Evolutionary conservation across 2,113 vertebrate species (phyloP).

Genomic region (Festucalex cinctus): DNA sequence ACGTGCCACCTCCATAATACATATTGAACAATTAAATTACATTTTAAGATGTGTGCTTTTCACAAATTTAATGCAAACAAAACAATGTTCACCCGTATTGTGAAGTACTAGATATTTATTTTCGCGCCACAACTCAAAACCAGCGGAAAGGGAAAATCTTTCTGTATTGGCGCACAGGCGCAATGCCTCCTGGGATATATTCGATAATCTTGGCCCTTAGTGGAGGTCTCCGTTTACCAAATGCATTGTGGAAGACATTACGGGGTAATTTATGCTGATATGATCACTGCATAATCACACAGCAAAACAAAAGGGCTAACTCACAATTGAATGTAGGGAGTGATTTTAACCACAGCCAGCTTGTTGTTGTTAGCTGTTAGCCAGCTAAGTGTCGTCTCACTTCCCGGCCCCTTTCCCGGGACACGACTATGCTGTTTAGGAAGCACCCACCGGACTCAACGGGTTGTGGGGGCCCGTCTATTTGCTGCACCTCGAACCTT

Average conservation of each 20-base stretch:
- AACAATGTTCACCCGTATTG: too few species aligned
- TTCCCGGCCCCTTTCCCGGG: background rate
- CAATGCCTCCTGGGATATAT: background rate
- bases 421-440: background rate
- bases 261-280: background rate
- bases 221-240: background rate
- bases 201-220: background rate
- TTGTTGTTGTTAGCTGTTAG: background rate
- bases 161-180: background rate
- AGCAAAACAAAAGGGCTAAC: background rate
- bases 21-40: too few species aligned
- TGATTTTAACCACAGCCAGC: background rate
- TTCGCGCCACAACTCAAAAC: background rate
- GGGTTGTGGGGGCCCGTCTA: constrained; percentile 33
- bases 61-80: too few species aligned
- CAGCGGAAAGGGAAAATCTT: background rate
- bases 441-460: background rate
- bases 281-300: background rate
- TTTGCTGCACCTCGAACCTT: constrained; percentile 38
- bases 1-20: too few species aligned
- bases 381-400: background rate
- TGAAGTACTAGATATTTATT: too few species aligned
- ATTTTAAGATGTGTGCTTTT: too few species aligned
- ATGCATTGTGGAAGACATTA: background rate
- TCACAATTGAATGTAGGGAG: background rate